Percentiles rank a stretch among this genome's conserved stretches.
Evolutionary conservation across 2,888 invertebrate species (phyloP).

Genomic region (Dryomyza anilis): DNA sequence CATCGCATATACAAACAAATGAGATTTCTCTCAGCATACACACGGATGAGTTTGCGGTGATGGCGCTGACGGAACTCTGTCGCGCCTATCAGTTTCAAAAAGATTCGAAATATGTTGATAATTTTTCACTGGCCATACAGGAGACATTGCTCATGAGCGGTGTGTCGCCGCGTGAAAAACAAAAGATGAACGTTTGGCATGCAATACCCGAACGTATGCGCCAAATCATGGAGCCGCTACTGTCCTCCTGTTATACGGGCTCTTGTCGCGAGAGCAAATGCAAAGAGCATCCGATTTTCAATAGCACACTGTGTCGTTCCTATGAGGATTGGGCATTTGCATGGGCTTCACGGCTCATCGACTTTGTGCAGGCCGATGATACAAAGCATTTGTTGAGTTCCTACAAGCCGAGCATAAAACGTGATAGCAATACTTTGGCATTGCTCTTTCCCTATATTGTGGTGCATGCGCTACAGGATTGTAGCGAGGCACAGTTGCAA

Average conservation of each 20-base stretch:
- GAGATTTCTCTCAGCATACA: constrained; percentile 72
- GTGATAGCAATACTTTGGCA: constrained; percentile 73
- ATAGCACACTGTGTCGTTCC: constrained; percentile 70
- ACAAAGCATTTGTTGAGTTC: constrained; percentile 69
- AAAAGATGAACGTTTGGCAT: constrained; percentile 71
- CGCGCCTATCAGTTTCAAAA: constrained; percentile 79
- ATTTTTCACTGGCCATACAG: constrained; percentile 80
- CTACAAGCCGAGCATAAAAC: constrained; percentile 76
- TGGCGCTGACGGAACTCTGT: constrained; percentile 72
- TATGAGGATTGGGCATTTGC: constrained; percentile 78
- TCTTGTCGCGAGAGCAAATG: constrained; percentile 50
- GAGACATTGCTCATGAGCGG: constrained; percentile 76
- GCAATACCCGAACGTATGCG: constrained; percentile 73
- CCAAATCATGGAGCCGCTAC: constrained; percentile 76
- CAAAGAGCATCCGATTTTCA: constrained; percentile 68
- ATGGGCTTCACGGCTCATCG: constrained; percentile 75
- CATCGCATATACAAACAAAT: constrained; percentile 64
- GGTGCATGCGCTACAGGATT: constrained; percentile 68
- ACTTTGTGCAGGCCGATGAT: constrained; percentile 66
- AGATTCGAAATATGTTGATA: constrained; percentile 77
- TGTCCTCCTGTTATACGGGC: constrained; percentile 71
- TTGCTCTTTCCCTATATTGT: constrained; percentile 78
- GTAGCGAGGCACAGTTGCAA: constrained; percentile 56
- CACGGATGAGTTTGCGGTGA: constrained; percentile 73
- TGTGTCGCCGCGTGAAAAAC: constrained; percentile 69